Base-by-base conservation (phyloP, 2,888 invertebrate genomes). In the Stenchaetothrips biformis region DNA sequence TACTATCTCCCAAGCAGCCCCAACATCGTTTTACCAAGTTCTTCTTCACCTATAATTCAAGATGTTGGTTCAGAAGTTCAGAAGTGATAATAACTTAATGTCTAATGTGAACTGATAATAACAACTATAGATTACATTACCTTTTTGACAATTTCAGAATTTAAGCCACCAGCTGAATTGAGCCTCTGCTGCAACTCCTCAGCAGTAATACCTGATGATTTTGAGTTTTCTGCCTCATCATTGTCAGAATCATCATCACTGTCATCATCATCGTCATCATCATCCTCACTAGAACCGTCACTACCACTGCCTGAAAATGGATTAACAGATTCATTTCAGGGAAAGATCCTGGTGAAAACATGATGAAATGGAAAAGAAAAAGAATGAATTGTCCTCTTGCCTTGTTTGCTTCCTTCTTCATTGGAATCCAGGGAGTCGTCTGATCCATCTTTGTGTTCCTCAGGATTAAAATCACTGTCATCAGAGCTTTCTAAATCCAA, bases 391-490 rank as follows among this genome's bases (percentile, higher is more conserved):
- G 7, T 18, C 7, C n/a, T 47, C 21, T 81, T 80, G 82, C 82
- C 81, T 67, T 82, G 81, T 47, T 80, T 81, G 78, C 78, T 80
- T 59, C 88, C 90, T 83, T 90, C 90, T 84, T 91, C 92, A 83
- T 92, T 91, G 78, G 92, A 91, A 84, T 93, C 92, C 82, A 92
- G 90, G 0, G 92, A 93, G 86, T 93, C 92, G 86, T 93, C 94
- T 82, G 93, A 94, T 84, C 93, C 92, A 83, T 92, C 92, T 81
- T 91, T 91, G 85, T 94, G 94, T 86, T 95, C 95, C 86, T 95
- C 95, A 81, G 95, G 95, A 80, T 96, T 91, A 87, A 97, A 97
- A 88, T 97, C 97, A 82, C 96, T 97, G 87, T 97, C 97, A 86
- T 97, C 96, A 0, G 96, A 96, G 86, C 96, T 96, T 86, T 95